Percentiles rank a stretch among this genome's conserved stretches.
These are phyloP conservation scores for Vombatus ursinus DNA, from an alignment of 2,113 vertebrate species.

Conservation along the genomic window DNA sequence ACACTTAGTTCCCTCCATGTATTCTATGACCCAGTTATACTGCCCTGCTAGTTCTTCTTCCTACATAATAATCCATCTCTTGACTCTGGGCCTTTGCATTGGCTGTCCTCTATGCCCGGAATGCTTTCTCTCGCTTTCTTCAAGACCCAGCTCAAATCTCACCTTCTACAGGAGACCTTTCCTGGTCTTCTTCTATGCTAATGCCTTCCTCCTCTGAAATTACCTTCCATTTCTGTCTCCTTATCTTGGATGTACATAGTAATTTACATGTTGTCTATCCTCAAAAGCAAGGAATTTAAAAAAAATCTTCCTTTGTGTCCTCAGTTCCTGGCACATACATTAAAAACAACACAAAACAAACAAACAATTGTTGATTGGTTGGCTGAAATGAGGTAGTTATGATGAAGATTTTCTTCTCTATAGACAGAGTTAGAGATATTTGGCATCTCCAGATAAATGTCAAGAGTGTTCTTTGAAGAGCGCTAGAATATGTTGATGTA, in stretches of 20 bases:
- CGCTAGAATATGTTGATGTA: not conserved
- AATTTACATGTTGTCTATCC: not conserved
- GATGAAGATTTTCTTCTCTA: not conserved
- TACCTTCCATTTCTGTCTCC: not conserved
- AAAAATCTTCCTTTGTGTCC: not conserved
- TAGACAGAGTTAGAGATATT: not conserved
- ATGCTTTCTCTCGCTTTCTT: not conserved
- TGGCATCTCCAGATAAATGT: slow-evolving; percentile 24
- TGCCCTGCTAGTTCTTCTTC: not conserved
- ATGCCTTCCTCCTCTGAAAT: not conserved
- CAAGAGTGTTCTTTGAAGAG: not conserved
- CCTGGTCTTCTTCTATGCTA: not conserved
- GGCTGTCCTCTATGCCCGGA: not conserved
- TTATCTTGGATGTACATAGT: not conserved
- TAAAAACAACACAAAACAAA: too few species aligned
- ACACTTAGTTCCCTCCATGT: not conserved
- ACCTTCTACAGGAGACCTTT: not conserved
- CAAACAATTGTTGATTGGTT: too few species aligned
- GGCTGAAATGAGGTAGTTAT: not conserved
- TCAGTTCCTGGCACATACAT: not conserved
- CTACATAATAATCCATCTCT: not conserved
- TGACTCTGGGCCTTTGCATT: not conserved
- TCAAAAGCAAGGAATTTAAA: not conserved
- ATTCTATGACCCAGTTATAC: not conserved
- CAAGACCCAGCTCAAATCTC: not conserved